These are phyloP conservation scores for Saimiri boliviensis DNA, from an alignment of 2,113 vertebrate species.

Conservation along the genomic window DNA sequence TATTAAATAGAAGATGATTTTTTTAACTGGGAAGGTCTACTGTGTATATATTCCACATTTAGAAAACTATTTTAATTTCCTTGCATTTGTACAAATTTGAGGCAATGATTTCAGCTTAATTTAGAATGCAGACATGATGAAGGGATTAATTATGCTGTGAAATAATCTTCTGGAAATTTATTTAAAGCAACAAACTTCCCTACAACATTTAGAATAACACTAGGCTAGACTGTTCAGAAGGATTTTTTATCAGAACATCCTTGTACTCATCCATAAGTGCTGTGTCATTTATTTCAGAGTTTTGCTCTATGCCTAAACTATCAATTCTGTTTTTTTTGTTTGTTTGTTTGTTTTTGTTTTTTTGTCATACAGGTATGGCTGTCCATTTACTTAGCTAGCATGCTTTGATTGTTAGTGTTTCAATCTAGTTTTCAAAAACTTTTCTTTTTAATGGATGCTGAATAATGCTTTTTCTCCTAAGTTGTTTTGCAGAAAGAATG, in stretches of 20 bases:
- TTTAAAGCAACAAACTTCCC: not conserved
- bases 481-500: too few species aligned
- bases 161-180: not conserved
- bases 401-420: not conserved
- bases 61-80: not conserved
- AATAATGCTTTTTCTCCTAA: not conserved
- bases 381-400: not conserved
- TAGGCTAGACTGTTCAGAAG: not conserved
- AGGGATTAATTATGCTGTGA: not conserved
- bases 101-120: not conserved
- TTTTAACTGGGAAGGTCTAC: not conserved
- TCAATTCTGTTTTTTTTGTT: not conserved
- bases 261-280: not conserved
- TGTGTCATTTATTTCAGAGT: not conserved
- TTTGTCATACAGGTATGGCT: accelerated
- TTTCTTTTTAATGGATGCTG: not conserved
- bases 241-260: not conserved
- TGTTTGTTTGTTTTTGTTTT: not conserved
- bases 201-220: accelerated
- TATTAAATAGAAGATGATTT: not conserved
- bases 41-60: not conserved
- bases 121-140: not conserved
- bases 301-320: not conserved
- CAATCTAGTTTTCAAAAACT: not conserved
- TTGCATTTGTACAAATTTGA: not conserved